Evolutionary conservation across 1,140 invertebrate species (phyloP).

Genomic region (Mactra quadrangularis): DNA sequence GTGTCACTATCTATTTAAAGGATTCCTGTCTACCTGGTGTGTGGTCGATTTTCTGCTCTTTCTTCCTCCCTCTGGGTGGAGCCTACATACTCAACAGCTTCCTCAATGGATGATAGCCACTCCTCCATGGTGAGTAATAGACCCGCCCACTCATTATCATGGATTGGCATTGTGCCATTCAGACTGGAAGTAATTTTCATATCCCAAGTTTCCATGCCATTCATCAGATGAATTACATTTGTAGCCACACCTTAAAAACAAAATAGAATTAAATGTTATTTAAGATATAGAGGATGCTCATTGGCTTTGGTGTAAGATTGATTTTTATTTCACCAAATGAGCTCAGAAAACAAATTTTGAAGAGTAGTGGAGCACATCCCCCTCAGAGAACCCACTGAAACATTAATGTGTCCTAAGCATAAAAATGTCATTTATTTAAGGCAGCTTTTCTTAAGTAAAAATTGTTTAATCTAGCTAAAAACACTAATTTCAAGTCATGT

Average conservation of each 20-base stretch:
- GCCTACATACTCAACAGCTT: conserved; percentile 75
- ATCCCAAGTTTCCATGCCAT: conserved; percentile 80
- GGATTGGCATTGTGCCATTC: conserved; percentile 74
- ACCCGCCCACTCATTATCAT: conserved; percentile 80
- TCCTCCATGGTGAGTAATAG: conserved; percentile 81
- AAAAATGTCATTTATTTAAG: too few species aligned
- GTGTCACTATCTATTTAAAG: conserved; percentile 2
- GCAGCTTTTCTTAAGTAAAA: too few species aligned
- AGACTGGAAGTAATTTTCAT: conserved; percentile 71
- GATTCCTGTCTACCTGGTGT: conserved; percentile 72
- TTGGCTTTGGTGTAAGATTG: too few species aligned
- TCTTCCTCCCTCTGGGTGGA: conserved; percentile 76
- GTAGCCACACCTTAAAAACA: conserved; percentile 82
- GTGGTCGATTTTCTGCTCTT: conserved; percentile 69
- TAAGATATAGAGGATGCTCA: too few species aligned
- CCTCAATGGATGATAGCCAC: conserved; percentile 75
- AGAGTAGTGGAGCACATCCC: too few species aligned
- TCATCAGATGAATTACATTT: conserved; percentile 78
- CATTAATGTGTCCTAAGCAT: too few species aligned
- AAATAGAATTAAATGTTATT: too few species aligned
- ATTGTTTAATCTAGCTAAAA: too few species aligned
- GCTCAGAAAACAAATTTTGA: too few species aligned
- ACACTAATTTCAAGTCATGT: too few species aligned
- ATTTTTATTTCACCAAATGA: too few species aligned
- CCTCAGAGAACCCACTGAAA: too few species aligned